Evolutionary conservation across 2,888 invertebrate species (phyloP), one percentile per base, ranked within the genome.

Genomic region (Tachystola acroxantha): DNA sequence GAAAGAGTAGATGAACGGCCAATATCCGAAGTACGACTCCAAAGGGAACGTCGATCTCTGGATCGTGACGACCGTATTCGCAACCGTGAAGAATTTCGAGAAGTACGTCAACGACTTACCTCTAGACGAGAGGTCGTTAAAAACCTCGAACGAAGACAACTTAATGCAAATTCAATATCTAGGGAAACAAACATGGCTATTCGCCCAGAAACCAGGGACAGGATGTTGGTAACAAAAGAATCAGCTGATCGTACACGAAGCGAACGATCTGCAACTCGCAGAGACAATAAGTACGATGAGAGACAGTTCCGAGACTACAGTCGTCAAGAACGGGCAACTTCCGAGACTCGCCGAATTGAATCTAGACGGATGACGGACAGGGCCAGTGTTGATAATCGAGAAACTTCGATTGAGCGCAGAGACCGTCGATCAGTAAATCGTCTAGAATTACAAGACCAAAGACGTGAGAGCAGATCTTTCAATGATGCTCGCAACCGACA

Each of bases 401-500:
- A 12, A 2, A 10, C 9, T n/a, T 24, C 11, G 11, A 26, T 20
- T 4, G 12, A 12, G 2, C 19, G 27, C 11, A 10, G 10, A 11
- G 19, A 5, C 5, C 14, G 24, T 4, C 14, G 26, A 16, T 26
- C 27, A 7, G n/a, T 16, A 13, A 13, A 29, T 24, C 35, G 24
- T 12, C 22, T 32, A 10, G 27, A 27, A 27, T 27, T 16, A 6
- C 28, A 12, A 11, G 34, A 28, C 20, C 6, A 2, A 1, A 27
- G 12, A 4, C 39, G 36, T n/a, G 34, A 34, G 44, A 32, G 25
- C 4, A 36, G 36, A 19, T 43, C 49, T 10, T 16, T 7, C 7
- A 41, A 39, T 10, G 32, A 25, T 20, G 19, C 36, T 35, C 44
- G 42, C n/a, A 33, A 45, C 19, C 28, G 34, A 33, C 34, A 39